A percentile compares a stretch with the other conserved stretches of the same genome.
Evolutionary conservation across 2,797 vertebrate genomes (phyloP).

Genomic region (Forpus xanthops): DNA sequence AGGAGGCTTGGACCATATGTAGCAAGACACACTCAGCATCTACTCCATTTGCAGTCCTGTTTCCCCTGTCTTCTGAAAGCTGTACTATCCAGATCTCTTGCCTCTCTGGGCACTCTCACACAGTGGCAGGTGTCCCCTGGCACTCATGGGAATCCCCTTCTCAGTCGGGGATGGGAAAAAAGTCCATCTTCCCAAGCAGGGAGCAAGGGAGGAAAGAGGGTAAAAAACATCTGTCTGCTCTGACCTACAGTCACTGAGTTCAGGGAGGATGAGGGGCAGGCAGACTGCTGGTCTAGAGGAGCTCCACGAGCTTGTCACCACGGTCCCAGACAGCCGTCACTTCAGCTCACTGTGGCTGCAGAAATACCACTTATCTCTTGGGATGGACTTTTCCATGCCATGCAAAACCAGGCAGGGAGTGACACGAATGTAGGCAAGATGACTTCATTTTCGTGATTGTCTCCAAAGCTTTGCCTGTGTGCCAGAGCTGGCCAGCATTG

Average conservation of each 20-base stretch:
- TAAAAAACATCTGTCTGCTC: not conserved
- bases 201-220: not conserved
- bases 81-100: not conserved
- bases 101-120: not conserved
- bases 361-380: not conserved
- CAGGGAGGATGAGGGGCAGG: not conserved
- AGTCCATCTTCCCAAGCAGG: not conserved
- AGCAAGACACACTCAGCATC: not conserved
- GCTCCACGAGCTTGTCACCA: not conserved
- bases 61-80: accelerated
- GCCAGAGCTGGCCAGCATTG: accelerated
- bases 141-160: not conserved
- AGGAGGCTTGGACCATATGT: not conserved
- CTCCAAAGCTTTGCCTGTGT: not conserved
- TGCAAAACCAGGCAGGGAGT: constrained; percentile 3
- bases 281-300: not conserved
- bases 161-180: not conserved
- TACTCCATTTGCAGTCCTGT: not conserved
- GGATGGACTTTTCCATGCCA: not conserved
- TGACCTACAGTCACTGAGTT: not conserved
- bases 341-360: constrained; percentile 14
- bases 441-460: constrained; percentile 10
- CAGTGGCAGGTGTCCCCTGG: accelerated
- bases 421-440: not conserved
- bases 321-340: not conserved